These are phyloP conservation scores for Diglossa cyanea DNA, from an alignment of 2,797 vertebrate species.

Conservation along the genomic window DNA sequence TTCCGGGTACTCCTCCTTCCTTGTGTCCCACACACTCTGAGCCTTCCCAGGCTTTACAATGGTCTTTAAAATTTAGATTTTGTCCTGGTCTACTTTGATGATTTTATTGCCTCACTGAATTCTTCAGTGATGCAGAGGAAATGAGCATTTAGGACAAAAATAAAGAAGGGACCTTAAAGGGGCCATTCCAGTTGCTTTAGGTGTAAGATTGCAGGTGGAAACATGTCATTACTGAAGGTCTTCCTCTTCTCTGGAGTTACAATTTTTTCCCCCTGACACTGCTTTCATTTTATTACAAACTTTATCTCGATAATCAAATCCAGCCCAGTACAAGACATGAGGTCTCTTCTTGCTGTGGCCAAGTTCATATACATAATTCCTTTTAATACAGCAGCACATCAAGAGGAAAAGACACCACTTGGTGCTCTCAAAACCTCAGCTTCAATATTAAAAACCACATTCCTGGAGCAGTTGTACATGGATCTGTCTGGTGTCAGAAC, in stretches of 20 bases:
- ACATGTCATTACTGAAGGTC: not conserved
- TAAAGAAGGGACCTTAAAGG: not conserved
- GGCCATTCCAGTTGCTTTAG: not conserved
- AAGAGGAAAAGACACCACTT: not conserved
- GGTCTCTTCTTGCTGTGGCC: conserved; percentile 41
- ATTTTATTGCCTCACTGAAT: not conserved
- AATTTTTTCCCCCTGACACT: not conserved
- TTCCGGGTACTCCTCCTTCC: not conserved
- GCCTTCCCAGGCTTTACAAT: not conserved
- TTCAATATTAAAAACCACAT: conserved; percentile 35
- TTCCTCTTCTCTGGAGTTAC: conserved; percentile 14
- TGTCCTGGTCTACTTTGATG: not conserved
- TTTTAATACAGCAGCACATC: conserved; percentile 55
- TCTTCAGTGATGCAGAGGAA: not conserved
- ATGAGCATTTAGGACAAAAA: not conserved
- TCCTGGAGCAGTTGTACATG: not conserved
- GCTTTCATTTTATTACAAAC: conserved; percentile 25
- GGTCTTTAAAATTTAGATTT: not conserved
- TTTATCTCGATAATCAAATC: conserved; percentile 47
- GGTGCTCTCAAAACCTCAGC: conserved; percentile 37
- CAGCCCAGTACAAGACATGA: conserved; percentile 1
- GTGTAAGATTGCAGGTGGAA: not conserved
- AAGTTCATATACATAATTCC: conserved; percentile 53
- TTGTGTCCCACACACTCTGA: not conserved
- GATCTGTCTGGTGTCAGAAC: not conserved